phyloP scores from a whole-genome alignment of 2,888 invertebrate genomes.

The Chloroclystis v-ata region DNA sequence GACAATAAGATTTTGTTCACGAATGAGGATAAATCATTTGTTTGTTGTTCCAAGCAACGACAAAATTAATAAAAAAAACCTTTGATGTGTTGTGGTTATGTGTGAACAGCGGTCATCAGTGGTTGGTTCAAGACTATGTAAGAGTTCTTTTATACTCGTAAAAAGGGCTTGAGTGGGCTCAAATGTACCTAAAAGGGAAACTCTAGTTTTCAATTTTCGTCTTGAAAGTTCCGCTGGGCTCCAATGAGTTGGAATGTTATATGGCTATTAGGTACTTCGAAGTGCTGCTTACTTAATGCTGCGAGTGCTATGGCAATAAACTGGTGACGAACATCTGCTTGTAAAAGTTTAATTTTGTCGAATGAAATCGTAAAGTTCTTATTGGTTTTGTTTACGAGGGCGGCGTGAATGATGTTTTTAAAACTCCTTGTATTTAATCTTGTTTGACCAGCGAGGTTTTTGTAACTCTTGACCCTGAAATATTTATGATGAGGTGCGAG shows the following conservation, averaged over 20 bases:
- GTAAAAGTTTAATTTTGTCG: conserved; percentile 72
- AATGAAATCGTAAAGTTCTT: conserved; percentile 69
- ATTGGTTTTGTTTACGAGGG: conserved; percentile 71
- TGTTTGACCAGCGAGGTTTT: not conserved
- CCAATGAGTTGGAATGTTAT: conserved; percentile 22
- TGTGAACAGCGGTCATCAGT: too few species aligned
- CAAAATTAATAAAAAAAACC: too few species aligned
- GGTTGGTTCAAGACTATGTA: too few species aligned
- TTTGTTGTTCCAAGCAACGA: too few species aligned
- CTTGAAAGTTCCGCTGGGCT: conserved; percentile 3
- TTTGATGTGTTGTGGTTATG: too few species aligned
- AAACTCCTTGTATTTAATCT: conserved; percentile 30
- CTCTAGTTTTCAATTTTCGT: conserved; percentile 5
- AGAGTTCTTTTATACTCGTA: not conserved
- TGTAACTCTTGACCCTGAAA: too few species aligned
- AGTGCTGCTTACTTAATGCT: conserved; percentile 32
- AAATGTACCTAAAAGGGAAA: too few species aligned
- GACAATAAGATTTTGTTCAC: too few species aligned
- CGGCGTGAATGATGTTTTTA: conserved; percentile 49
- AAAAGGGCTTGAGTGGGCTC: not conserved
- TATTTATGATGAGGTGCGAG: too few species aligned
- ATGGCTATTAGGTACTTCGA: conserved; percentile 25
- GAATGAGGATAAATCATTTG: too few species aligned
- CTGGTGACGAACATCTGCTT: conserved; percentile 58
- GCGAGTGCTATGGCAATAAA: conserved; percentile 42